These are phyloP conservation scores for Drosophila subquinaria DNA, from an alignment of 2,888 invertebrate genomes.

Conservation along the genomic window DNA sequence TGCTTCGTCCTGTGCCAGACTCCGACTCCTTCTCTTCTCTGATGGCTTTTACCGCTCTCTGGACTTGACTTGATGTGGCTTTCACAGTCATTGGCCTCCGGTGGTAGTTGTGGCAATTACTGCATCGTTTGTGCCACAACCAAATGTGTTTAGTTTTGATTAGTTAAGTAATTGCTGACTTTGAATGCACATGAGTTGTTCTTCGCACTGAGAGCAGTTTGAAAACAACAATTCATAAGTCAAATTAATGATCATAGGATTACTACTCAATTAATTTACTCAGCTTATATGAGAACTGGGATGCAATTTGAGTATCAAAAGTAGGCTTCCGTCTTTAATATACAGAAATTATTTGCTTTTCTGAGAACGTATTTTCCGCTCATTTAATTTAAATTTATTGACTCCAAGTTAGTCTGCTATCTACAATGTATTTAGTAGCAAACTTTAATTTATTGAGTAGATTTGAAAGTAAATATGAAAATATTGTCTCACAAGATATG, in stretches of 20 bases:
- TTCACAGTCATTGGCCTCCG: conserved; percentile 15
- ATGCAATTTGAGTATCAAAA: background rate
- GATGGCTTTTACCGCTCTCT: conserved; percentile 1
- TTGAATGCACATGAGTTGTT: conserved; percentile 20
- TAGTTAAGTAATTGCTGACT: conserved; percentile 70
- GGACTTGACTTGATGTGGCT: conserved; percentile 15
- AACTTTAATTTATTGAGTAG: too few relatives aligned
- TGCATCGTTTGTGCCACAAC: conserved; percentile 60
- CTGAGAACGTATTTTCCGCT: background rate
- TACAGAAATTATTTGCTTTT: too few relatives aligned
- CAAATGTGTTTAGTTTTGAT: conserved; percentile 66
- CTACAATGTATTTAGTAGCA: background rate
- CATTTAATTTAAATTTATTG: background rate
- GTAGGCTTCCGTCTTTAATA: background rate
- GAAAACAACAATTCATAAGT: conserved; percentile 37
- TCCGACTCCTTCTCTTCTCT: background rate
- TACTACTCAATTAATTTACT: background rate
- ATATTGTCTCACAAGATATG: too few relatives aligned
- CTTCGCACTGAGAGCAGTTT: conserved; percentile 1
- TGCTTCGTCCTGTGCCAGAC: background rate
- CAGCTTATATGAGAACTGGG: background rate
- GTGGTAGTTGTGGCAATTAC: conserved; percentile 59
- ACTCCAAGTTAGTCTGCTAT: background rate
- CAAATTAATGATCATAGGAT: conserved; percentile 21
- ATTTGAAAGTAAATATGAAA: too few relatives aligned